Base-by-base conservation (phyloP, 2,113 vertebrate genomes). In the Parus major region DNA sequence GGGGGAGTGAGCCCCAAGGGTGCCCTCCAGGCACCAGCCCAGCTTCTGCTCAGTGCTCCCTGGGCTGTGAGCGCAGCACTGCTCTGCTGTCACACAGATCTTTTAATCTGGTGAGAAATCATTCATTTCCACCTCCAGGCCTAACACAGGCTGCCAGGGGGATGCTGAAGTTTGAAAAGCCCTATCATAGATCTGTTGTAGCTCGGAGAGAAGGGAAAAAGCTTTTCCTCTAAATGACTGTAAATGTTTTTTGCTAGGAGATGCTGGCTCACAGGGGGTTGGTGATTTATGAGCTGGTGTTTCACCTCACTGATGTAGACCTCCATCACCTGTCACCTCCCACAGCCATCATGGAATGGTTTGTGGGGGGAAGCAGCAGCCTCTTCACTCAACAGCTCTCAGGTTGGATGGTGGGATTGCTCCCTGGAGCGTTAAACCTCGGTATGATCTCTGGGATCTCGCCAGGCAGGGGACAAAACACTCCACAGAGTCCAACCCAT, bases 121-220 rank as follows among this genome's bases (percentile, higher is more conserved):
- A 64, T 86, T 96, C 87, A 57, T 84, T 94, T 91, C 73, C 81
- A 63, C 89, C 92, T 84, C 36, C 77, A 84, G 92, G 92, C 76
- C 87, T 59, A 66, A 35, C 64, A 35, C 35, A 1, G 60, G 81
- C 92, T 92, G 28, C 87, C 89, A 21, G 55, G 92, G 90, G 94
- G 87, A 94, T 78, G 84, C 87, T 95, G 81, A 6, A 78, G 83
- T 84, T 78, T 84, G 70, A 82, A 95, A 88, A 92, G 85, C 78
- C 88, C 88, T 55, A 55, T 94, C 91, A 28, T 39, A 87, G 95
- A 87, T 91, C 88, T 93, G 78, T 14, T 89, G 78, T 89, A 94
- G 79, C 91, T 94, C 2, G 12, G 69, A 75, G 92, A 61, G 70
- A 85, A 93, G 68, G 80, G 59, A 35, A 53, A 92, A 88, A 86